Evolutionary conservation across 1,140 invertebrate genomes (phyloP).

Genomic region (Drosophila kohkoa): DNA sequence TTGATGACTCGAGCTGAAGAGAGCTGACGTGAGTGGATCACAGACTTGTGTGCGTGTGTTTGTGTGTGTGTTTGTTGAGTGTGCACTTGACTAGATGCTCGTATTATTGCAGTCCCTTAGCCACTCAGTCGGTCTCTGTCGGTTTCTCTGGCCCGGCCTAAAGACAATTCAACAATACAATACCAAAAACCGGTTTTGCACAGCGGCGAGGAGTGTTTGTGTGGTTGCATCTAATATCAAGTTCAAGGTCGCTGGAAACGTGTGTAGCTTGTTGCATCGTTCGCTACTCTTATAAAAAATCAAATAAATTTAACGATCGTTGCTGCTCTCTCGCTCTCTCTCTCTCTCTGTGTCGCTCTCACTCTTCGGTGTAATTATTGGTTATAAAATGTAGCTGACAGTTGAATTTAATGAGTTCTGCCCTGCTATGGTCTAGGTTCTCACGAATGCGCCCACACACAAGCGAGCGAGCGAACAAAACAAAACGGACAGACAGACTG

Average conservation of each 20-base stretch:
- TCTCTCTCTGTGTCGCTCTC: not conserved
- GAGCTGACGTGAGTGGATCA: slow-evolving; percentile 9
- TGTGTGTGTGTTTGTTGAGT: slow-evolving; percentile 9
- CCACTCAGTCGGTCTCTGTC: slow-evolving; percentile 42
- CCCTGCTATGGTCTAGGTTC: slow-evolving; percentile 39
- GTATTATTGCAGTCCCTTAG: slow-evolving; percentile 36
- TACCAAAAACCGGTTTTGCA: slow-evolving; percentile 63
- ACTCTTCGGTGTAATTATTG: slow-evolving; percentile 49
- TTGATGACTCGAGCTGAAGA: slow-evolving; percentile 58
- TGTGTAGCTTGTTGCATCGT: slow-evolving; percentile 62
- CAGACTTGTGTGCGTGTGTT: not conserved
- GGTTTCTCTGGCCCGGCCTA: slow-evolving; percentile 11
- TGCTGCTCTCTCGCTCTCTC: not conserved
- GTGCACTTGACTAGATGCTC: slow-evolving; percentile 24
- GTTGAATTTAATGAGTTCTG: slow-evolving; percentile 35
- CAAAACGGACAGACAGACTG: not conserved
- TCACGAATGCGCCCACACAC: slow-evolving; percentile 55
- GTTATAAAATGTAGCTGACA: slow-evolving; percentile 46
- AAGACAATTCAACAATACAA: slow-evolving; percentile 14
- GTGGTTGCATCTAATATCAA: slow-evolving; percentile 76
- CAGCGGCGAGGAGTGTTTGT: slow-evolving; percentile 1
- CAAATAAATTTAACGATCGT: slow-evolving; percentile 54
- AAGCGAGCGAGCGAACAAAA: not conserved
- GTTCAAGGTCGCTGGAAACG: slow-evolving; percentile 75
- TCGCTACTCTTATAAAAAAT: slow-evolving; percentile 67